phyloP scores from a whole-genome alignment of 2,888 invertebrate genomes.

The Escarpia spicata region DNA sequence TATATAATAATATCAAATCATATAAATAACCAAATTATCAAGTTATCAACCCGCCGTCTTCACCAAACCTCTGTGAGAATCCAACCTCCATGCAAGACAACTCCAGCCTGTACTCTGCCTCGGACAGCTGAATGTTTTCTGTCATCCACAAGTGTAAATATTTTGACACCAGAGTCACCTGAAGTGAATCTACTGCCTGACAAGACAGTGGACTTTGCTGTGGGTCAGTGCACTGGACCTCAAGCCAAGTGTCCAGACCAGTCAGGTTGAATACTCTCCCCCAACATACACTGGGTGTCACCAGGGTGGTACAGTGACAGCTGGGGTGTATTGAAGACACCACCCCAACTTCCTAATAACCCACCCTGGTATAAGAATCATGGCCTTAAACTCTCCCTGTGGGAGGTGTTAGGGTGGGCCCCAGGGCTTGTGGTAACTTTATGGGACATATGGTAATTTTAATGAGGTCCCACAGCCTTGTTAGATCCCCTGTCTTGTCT shows the following conservation, averaged over 20 bases:
- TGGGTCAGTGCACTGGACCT: background rate
- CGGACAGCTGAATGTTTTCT: background rate
- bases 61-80: background rate
- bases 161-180: background rate
- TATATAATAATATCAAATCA: too few relatives aligned
- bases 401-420: background rate
- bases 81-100: background rate
- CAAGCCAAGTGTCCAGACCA: background rate
- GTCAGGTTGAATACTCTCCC: background rate
- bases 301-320: background rate
- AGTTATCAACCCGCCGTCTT: background rate
- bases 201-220: background rate
- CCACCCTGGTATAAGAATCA: background rate
- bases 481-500: background rate
- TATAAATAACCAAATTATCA: background rate
- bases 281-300: background rate
- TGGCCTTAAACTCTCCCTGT: background rate
- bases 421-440: background rate
- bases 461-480: background rate
- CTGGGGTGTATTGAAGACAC: background rate
- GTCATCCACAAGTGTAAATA: background rate
- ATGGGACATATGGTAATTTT: constrained; percentile 11
- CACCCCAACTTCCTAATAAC: background rate
- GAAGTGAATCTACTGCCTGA: background rate
- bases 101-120: background rate